These are phyloP conservation scores for Thaumatotibia leucotreta DNA, from an alignment of 1,140 invertebrate genomes.

Conservation along the genomic window DNA sequence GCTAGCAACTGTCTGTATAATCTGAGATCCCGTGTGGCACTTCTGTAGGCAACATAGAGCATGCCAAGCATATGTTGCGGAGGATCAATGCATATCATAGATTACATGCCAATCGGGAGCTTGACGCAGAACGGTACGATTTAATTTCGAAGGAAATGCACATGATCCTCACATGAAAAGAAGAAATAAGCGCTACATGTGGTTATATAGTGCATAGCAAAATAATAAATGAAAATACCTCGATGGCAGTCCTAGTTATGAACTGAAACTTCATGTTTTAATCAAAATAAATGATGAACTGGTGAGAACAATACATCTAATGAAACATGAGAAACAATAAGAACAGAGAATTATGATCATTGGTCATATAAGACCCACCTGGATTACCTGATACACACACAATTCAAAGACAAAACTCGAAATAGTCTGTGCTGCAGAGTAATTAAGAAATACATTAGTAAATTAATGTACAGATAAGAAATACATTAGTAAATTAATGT, in stretches of 20 bases:
- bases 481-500: slow-evolving; percentile 1
- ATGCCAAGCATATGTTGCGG: slow-evolving; percentile 27
- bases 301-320: background rate
- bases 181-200: slow-evolving; percentile 8
- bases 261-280: background rate
- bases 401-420: slow-evolving; percentile 14
- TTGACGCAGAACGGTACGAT: background rate
- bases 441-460: slow-evolving; percentile 28
- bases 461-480: slow-evolving; percentile 14
- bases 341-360: background rate
- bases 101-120: background rate
- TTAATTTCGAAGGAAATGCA: slow-evolving; percentile 16
- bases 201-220: background rate
- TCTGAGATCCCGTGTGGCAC: slow-evolving; percentile 38
- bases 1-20: slow-evolving; percentile 38
- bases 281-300: background rate
- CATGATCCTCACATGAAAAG: slow-evolving; percentile 16
- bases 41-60: slow-evolving; percentile 23
- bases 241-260: background rate
- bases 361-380: slow-evolving; percentile 25
- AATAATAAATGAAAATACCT: background rate
- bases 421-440: slow-evolving; percentile 29
- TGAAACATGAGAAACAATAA: background rate
- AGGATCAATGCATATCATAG: slow-evolving; percentile 27
- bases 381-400: slow-evolving; percentile 28